Evolutionary conservation across 2,797 vertebrate genomes (phyloP).

Genomic region (Hephaestus fuliginosus): DNA sequence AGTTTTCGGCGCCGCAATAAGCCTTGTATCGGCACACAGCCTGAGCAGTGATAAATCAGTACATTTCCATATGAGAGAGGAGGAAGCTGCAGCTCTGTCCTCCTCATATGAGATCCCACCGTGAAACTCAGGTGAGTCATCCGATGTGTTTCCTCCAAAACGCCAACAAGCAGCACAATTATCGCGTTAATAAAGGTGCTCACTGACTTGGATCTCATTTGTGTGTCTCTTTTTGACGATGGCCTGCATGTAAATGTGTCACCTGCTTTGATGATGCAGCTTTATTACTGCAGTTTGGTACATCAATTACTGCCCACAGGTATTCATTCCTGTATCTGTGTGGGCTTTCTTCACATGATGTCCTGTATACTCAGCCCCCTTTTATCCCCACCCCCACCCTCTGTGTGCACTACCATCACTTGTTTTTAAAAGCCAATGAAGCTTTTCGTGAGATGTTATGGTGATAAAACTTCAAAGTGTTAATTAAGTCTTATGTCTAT

Average conservation of each 20-base stretch:
- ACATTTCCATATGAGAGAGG: slow-evolving; percentile 2
- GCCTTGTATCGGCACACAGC: neutral
- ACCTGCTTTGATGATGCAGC: neutral
- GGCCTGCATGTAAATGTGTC: neutral
- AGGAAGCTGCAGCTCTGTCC: neutral
- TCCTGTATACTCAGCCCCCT: no score
- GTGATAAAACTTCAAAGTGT: slow-evolving; percentile 20
- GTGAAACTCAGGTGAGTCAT: slow-evolving; percentile 27
- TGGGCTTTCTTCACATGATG: no score
- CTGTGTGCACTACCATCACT: no score
- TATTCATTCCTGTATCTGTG: no score
- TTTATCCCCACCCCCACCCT: no score
- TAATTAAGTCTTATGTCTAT: slow-evolving; percentile 7
- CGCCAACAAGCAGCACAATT: neutral
- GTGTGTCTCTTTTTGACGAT: no score
- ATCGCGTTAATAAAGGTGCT: neutral
- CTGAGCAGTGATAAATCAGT: neutral
- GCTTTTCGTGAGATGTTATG: neutral
- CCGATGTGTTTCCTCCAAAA: slow-evolving; percentile 11
- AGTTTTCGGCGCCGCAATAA: neutral
- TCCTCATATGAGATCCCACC: neutral
- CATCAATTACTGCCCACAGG: neutral
- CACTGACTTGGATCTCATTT: neutral
- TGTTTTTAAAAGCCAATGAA: neutral
- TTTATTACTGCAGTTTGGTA: neutral